A percentile compares a stretch with the other conserved stretches of the same genome.
Conservation (phyloP, 1,140 invertebrate genomes). For the Heliconius hermathena region DNA sequence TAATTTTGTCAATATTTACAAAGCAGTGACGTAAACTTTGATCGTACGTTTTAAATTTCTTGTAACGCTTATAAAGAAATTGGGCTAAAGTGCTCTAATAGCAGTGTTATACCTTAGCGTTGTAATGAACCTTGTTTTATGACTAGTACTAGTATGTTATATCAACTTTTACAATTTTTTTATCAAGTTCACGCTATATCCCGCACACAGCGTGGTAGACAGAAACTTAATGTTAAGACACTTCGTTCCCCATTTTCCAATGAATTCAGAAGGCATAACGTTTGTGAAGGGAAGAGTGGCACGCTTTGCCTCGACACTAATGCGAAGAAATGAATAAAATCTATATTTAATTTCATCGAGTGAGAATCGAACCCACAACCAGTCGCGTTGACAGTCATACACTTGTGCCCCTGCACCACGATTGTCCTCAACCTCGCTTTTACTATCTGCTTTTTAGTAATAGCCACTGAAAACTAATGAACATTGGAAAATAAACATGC, state of each 20-base stretch:
- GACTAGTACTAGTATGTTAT: neutral
- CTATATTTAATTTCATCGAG: too few species aligned
- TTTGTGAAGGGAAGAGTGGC: too few species aligned
- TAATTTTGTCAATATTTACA: neutral
- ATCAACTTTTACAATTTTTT: neutral
- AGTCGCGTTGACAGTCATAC: too few species aligned
- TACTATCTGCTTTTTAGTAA: neutral
- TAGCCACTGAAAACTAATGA: neutral
- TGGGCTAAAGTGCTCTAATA: neutral
- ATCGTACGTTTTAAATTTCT: neutral
- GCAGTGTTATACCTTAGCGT: neutral
- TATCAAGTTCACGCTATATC: too few species aligned
- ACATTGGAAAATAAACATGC: neutral
- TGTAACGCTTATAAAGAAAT: neutral
- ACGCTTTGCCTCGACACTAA: too few species aligned
- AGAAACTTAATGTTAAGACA: too few species aligned
- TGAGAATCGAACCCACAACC: too few species aligned
- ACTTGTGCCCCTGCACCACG: too few species aligned
- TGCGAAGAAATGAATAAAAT: too few species aligned
- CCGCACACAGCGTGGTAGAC: too few species aligned
- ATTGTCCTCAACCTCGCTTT: neutral
- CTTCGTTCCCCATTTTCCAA: too few species aligned
- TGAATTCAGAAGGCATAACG: too few species aligned
- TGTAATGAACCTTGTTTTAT: neutral
- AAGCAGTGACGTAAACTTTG: neutral